phyloP scores from a whole-genome alignment of 2,797 vertebrate genomes.

The Morus bassanus region DNA sequence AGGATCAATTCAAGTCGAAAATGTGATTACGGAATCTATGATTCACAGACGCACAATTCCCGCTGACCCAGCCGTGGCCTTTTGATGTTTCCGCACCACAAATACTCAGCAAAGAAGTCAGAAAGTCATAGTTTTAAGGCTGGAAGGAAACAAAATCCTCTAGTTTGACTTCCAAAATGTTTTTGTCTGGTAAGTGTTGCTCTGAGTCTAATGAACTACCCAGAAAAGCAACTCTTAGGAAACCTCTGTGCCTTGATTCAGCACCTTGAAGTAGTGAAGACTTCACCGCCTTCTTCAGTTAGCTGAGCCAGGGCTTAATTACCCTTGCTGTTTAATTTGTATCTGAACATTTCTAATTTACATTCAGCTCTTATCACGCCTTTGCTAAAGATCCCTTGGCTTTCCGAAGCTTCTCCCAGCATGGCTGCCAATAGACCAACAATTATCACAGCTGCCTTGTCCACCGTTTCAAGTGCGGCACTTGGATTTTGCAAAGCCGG shows the following conservation, averaged over 20 bases:
- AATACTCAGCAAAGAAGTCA: neutral
- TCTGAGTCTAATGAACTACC: neutral
- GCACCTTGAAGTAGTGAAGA: neutral
- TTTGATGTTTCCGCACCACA: neutral
- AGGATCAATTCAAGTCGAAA: conserved; percentile 16
- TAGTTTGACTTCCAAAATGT: neutral
- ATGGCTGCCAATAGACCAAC: neutral
- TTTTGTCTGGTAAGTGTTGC: neutral
- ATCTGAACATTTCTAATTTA: neutral
- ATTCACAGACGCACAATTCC: neutral
- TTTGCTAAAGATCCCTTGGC: neutral
- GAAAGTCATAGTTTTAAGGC: neutral
- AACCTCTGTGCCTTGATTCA: neutral
- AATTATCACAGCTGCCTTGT: neutral
- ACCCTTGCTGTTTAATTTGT: neutral
- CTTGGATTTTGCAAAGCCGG: neutral
- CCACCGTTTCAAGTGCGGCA: neutral
- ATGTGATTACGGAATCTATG: conserved; percentile 47
- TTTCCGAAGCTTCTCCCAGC: neutral
- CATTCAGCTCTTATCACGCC: neutral
- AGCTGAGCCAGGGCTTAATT: neutral
- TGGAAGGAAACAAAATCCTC: neutral
- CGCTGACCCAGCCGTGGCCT: neutral
- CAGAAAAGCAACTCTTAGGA: neutral
- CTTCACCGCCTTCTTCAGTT: neutral